Evolutionary conservation across 2,113 vertebrate genomes (phyloP).

Genomic region (Craseonycteris thonglongyai): DNA sequence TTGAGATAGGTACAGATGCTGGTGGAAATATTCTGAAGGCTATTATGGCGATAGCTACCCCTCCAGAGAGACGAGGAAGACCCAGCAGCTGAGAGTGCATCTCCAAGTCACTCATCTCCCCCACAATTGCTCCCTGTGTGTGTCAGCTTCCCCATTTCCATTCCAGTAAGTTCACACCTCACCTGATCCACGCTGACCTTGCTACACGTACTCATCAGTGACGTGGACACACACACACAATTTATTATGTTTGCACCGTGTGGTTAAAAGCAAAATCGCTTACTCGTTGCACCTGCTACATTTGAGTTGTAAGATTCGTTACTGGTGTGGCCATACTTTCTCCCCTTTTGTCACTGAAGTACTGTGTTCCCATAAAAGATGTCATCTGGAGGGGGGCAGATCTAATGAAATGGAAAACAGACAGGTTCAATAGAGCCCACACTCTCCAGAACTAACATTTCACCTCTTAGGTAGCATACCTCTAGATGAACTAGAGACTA

Average conservation of each 20-base stretch:
- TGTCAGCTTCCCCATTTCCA: not conserved
- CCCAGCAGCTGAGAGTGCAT: rapidly evolving
- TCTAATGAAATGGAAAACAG: not conserved
- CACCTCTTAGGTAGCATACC: not conserved
- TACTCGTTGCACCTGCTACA: not conserved
- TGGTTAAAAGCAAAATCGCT: not conserved
- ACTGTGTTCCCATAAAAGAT: not conserved
- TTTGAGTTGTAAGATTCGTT: not conserved
- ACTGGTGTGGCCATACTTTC: not conserved
- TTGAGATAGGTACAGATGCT: not conserved
- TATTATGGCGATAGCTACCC: not conserved
- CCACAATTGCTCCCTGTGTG: rapidly evolving
- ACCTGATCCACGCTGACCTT: not conserved
- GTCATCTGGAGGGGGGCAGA: not conserved
- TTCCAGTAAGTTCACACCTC: not conserved
- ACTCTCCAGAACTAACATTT: not conserved
- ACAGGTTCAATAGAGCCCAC: not conserved
- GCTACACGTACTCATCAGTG: not conserved
- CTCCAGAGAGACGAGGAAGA: not conserved
- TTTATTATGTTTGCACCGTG: not conserved
- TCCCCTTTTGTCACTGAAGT: not conserved
- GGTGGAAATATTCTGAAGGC: not conserved
- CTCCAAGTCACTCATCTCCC: not conserved
- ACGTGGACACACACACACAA: not conserved
- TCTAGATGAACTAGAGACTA: not conserved